Conservation (phyloP, 2,113 vertebrate species). For the Sinocyclocheilus anshuiensis region DNA sequence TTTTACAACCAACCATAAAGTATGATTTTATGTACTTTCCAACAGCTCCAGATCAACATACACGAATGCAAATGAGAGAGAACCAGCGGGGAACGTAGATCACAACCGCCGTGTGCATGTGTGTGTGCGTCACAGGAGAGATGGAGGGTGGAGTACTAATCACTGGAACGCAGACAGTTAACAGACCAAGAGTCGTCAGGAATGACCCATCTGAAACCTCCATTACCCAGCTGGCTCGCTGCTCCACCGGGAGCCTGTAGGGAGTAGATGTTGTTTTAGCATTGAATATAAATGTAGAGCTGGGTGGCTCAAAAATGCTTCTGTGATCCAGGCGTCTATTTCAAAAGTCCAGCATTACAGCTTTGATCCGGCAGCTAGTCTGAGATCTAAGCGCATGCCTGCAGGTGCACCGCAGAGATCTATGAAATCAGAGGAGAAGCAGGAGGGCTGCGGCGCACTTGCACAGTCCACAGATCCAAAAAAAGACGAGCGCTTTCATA, state of each 20-base stretch:
- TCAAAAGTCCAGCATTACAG: conserved; percentile 56
- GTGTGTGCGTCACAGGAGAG: conserved; percentile 38
- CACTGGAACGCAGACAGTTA: conserved; percentile 65
- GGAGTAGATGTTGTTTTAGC: conserved; percentile 53
- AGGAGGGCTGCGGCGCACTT: not conserved
- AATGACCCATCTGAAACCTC: conserved; percentile 71
- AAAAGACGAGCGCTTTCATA: not conserved
- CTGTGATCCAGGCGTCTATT: conserved; percentile 51
- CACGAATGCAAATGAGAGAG: conserved; percentile 74
- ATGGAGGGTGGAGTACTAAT: conserved; percentile 63
- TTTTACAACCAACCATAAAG: conserved; percentile 77
- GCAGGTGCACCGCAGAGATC: conserved; percentile 53
- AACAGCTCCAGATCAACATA: conserved; percentile 72
- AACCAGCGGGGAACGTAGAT: conserved; percentile 69
- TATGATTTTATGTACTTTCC: conserved; percentile 76
- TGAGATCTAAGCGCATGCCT: conserved; percentile 55
- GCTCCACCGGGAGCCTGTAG: conserved; percentile 26
- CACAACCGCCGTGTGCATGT: conserved; percentile 59
- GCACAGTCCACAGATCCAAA: conserved; percentile 31
- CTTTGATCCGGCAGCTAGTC: conserved; percentile 57
- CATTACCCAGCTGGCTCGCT: conserved; percentile 65
- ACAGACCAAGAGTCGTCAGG: conserved; percentile 65
- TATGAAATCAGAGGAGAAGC: conserved; percentile 39
- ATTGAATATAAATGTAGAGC: conserved; percentile 46
- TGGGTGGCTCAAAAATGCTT: conserved; percentile 56